Evolutionary conservation across 2,113 vertebrate species (phyloP), one percentile per base, ranked within the genome.

Genomic region (Nothobranchius furzeri): DNA sequence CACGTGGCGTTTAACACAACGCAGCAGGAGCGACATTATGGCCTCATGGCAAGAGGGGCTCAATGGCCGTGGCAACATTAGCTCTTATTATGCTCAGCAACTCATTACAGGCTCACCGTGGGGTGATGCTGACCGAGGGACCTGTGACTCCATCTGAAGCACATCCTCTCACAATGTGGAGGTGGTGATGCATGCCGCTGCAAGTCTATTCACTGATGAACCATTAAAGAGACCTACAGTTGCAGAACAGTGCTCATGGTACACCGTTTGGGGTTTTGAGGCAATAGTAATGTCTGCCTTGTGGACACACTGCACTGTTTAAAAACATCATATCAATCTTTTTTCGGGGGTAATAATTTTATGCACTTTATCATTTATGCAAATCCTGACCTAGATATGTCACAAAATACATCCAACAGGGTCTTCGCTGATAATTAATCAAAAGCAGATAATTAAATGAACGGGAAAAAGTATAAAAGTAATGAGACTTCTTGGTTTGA

Each of bases 31-130:
- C 7, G 0, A 40, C 83, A 66, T 78, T 76, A 80, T 9, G 74
- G 64, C 68, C 79, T 46, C 30, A 50, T 80, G 80, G 80, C 76
- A 61, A 42, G 73, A 79, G 73, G 45, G 12, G 68, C 68, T 77
- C 85, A 70, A 67, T 61, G 47, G 79, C 68, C 49, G 75, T 50
- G 56, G 73, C 58, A 52, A 79, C 75, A 75, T 84, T 70, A 80
- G 57, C 78, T 75, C 60, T 76, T 70, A 76, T 85, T 82, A 79
- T 55, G 1, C 84, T 74, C 75, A 66, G 66, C 70, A 75, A 46
- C 73, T 89, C 84, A 81, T 85, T 88, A 87, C 71, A 73, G n/a
- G 71, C 84, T 80, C 85, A 76, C 82, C 36, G 68, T 84, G 80
- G 87, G 87, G 76, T 59, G 84, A 84, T 74, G 78, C 70, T 83